Evolutionary conservation across 2,113 vertebrate genomes (phyloP).

Genomic region (Sula dactylatra): DNA sequence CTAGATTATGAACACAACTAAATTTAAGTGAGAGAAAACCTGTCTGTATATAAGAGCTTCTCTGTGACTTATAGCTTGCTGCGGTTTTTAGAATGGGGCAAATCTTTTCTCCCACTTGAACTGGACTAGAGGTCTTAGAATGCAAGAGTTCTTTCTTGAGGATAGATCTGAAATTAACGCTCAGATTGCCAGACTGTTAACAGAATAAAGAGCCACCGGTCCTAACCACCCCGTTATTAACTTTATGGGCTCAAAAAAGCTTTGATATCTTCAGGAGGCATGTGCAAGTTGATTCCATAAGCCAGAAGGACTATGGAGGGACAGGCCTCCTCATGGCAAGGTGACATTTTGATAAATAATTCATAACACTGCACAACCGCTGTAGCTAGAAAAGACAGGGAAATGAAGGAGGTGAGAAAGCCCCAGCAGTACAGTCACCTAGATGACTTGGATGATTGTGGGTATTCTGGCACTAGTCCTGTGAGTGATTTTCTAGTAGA

Average conservation of each 20-base stretch:
- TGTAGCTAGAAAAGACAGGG: not conserved
- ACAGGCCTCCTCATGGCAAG: not conserved
- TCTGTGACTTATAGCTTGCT: not conserved
- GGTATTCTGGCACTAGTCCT: not conserved
- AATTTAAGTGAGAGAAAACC: not conserved
- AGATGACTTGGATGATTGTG: not conserved
- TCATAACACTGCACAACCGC: not conserved
- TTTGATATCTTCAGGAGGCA: not conserved
- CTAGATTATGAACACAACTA: not conserved
- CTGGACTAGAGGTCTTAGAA: not conserved
- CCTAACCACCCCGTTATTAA: not conserved
- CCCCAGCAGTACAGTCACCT: accelerated
- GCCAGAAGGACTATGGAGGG: not conserved
- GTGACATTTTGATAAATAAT: not conserved
- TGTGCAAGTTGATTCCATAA: not conserved
- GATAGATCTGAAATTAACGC: not conserved
- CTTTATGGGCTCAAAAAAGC: not conserved
- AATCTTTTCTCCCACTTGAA: not conserved
- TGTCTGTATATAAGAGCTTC: not conserved
- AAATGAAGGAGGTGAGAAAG: not conserved
- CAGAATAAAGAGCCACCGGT: not conserved
- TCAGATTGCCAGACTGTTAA: not conserved
- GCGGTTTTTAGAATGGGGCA: not conserved
- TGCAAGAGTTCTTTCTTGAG: not conserved
- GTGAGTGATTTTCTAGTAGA: not conserved